Evolutionary conservation across 2,113 vertebrate genomes (phyloP).

Genomic region (Dromaius novaehollandiae): DNA sequence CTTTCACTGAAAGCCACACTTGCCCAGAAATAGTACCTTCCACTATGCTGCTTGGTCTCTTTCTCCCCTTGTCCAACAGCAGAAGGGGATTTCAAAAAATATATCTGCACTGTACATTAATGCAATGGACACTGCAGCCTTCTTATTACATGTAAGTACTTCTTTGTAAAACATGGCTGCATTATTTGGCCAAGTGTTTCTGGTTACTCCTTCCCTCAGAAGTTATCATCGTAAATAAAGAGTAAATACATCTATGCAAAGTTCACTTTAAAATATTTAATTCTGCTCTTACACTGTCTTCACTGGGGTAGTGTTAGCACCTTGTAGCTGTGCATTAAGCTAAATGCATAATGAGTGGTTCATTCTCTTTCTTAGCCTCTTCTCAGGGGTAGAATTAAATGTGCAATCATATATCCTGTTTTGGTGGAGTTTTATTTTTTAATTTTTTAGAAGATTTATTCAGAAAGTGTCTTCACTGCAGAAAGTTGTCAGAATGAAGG

Average conservation of each 20-base stretch:
- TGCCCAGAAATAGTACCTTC: neutral
- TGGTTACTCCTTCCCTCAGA: neutral
- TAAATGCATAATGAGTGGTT: slow-evolving; percentile 14
- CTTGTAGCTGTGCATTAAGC: neutral
- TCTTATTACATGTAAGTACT: neutral
- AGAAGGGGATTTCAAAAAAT: neutral
- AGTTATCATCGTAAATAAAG: neutral
- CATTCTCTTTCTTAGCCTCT: slow-evolving; percentile 10
- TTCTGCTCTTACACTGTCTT: neutral
- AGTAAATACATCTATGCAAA: neutral
- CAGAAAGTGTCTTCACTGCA: slow-evolving; percentile 19
- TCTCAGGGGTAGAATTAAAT: slow-evolving; percentile 8
- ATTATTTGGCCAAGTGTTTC: neutral
- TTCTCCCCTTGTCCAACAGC: neutral
- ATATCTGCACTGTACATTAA: neutral
- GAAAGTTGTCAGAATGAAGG: slow-evolving; percentile 46
- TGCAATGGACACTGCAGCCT: neutral
- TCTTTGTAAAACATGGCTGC: neutral
- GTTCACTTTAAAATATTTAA: neutral
- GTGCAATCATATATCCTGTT: neutral
- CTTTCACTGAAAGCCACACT: neutral
- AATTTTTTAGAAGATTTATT: slow-evolving; percentile 41
- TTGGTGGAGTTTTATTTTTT: slow-evolving; percentile 40
- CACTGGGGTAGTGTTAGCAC: neutral
- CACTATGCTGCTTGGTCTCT: neutral